Evolutionary conservation across 2,888 invertebrate genomes (phyloP).

Genomic region (Nomada fucata): DNA sequence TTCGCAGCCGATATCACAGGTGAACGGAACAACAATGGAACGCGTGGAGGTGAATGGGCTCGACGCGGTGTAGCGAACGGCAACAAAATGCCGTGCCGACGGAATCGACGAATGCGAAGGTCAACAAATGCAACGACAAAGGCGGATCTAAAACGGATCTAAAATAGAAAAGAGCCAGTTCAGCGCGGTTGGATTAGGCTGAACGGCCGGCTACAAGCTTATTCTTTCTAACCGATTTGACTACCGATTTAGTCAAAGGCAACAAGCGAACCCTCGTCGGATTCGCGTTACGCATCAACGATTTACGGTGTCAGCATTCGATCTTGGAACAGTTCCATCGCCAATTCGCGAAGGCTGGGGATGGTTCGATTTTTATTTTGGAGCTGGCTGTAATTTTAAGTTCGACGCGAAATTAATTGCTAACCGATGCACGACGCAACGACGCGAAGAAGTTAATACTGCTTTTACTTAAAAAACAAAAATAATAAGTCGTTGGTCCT

Average conservation of each 20-base stretch:
- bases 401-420: too few species aligned
- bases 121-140: conserved; percentile 26
- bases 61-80: not conserved
- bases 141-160: not conserved
- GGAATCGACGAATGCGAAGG: conserved; percentile 31
- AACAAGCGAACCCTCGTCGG: not conserved
- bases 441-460: too few species aligned
- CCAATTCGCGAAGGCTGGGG: too few species aligned
- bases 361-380: too few species aligned
- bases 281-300: too few species aligned
- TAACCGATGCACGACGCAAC: too few species aligned
- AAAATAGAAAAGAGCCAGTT: not conserved
- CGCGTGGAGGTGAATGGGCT: not conserved
- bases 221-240: conserved; percentile 38
- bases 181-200: conserved; percentile 8
- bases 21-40: conserved; percentile 44
- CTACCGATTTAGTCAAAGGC: conserved; percentile 32
- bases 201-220: conserved; percentile 5
- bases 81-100: conserved; percentile 16
- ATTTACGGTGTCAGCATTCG: too few species aligned
- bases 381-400: too few species aligned
- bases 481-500: too few species aligned
- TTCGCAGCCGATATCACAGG: conserved; percentile 38
- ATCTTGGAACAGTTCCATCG: too few species aligned
- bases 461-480: too few species aligned